A percentile compares a stretch with the other conserved stretches of the same genome.
Evolutionary conservation across 2,113 vertebrate genomes (phyloP).

Genomic region (Carassius carassius): DNA sequence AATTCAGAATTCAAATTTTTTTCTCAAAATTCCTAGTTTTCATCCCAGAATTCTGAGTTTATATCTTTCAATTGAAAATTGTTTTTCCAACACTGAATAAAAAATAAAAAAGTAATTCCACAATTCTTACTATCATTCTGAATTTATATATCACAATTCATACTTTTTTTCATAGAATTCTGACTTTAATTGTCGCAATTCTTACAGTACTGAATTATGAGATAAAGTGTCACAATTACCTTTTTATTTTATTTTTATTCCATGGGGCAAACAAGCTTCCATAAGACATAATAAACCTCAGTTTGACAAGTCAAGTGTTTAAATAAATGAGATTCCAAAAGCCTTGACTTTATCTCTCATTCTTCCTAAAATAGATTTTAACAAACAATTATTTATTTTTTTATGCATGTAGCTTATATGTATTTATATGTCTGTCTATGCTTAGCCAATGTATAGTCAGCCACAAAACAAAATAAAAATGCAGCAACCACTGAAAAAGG

Average conservation of each 20-base stretch:
- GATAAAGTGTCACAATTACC: background rate
- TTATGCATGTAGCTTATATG: background rate
- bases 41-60: no score
- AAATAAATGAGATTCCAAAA: background rate
- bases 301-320: background rate
- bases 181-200: background rate
- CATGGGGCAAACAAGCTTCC: background rate
- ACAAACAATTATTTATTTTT: background rate
- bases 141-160: background rate
- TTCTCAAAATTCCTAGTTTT: no score
- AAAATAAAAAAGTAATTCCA: background rate
- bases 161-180: background rate
- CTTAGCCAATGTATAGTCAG: background rate
- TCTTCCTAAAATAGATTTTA: background rate
- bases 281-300: background rate
- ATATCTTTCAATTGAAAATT: no score
- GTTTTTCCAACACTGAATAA: background rate
- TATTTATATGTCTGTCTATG: background rate
- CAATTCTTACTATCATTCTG: background rate
- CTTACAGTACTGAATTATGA: background rate
- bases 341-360: background rate
- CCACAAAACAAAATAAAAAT: background rate
- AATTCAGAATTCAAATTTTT: no score
- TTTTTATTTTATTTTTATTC: background rate
- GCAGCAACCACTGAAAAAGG: background rate